Base-by-base conservation (phyloP, 2,797 vertebrate species). In the Anniella stebbinsi region DNA sequence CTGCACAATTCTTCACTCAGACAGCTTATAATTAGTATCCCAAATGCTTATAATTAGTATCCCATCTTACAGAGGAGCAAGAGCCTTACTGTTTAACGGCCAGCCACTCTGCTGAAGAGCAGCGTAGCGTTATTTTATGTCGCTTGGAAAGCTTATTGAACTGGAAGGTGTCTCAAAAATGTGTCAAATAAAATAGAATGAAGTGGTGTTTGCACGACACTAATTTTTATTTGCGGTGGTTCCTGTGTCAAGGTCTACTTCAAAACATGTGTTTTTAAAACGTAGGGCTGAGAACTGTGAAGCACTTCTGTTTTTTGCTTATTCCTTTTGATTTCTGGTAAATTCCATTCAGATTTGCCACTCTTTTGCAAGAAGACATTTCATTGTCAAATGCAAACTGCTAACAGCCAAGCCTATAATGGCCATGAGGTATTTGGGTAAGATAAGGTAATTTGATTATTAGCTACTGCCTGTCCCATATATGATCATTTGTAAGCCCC, bases 401-500 rank as follows among this genome's bases (percentile, higher is more conserved):
- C 60, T 63, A 18, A 63, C 21, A 21, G 12, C 60, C 60, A 63
- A 45, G 28, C 8, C 4, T 45, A 30, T 54, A 8, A 54, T 11
- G 72, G 4, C 33, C 76, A 69, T 67, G 36, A 25, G 21, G 21
- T 36, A 45, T 38, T 89, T 30, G 41, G 25, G 23, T 75, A 75
- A 67, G 12, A 48, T 41, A 30, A 60, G 21, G 38, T 41, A 72
- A 33, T 76, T 82, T 76, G 7, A 69, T n/a, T 33, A 30, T 17
- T 33, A 82, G 70, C 33, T 54, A 48, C n/a, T 73, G n/a, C 33
- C 36, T 86, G 38, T 73, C 57, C 12, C 60, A 69, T 76, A 63
- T 9, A 30, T 82, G 69, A 25, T 82, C 57, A 82, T 67, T 67
- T 70, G 18, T 75, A 90, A 82, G 78, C 7, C 78, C 87, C 41